Conservation (phyloP, 2,113 vertebrate genomes). For the Penelope pileata region DNA sequence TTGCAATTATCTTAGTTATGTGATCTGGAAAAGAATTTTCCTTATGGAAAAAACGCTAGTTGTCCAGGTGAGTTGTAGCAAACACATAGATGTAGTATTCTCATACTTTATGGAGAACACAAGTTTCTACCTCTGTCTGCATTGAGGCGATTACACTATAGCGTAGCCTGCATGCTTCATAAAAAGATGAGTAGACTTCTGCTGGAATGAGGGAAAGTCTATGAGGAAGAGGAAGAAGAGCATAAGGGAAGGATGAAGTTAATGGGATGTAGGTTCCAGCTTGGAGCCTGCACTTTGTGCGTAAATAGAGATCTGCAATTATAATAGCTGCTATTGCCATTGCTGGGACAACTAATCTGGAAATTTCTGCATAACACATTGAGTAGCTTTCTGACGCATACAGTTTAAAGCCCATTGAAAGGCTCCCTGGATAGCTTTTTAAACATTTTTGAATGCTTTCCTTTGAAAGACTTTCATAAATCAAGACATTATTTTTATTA, state of each 20-base stretch:
- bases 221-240: not conserved
- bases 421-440: not conserved
- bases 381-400: not conserved
- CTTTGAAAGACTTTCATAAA: not conserved
- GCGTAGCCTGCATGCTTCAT: not conserved
- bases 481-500: not conserved
- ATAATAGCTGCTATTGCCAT: not conserved
- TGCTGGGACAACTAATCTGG: not conserved
- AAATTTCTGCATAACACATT: not conserved
- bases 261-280: not conserved
- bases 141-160: accelerated
- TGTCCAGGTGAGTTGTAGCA: not conserved
- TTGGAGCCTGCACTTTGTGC: not conserved
- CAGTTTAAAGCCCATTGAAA: not conserved
- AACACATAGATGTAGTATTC: not conserved
- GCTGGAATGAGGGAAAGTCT: not conserved
- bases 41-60: not conserved
- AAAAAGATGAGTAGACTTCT: not conserved
- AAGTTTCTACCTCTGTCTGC: not conserved
- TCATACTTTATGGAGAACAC: not conserved
- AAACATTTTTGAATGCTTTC: not conserved
- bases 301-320: not conserved
- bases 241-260: not conserved
- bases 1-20: not conserved
- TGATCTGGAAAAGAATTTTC: not conserved